A percentile compares a stretch with the other conserved stretches of the same genome.
Evolutionary conservation across 2,113 vertebrate species (phyloP).

Genomic region (Dicrurus megarhynchus): DNA sequence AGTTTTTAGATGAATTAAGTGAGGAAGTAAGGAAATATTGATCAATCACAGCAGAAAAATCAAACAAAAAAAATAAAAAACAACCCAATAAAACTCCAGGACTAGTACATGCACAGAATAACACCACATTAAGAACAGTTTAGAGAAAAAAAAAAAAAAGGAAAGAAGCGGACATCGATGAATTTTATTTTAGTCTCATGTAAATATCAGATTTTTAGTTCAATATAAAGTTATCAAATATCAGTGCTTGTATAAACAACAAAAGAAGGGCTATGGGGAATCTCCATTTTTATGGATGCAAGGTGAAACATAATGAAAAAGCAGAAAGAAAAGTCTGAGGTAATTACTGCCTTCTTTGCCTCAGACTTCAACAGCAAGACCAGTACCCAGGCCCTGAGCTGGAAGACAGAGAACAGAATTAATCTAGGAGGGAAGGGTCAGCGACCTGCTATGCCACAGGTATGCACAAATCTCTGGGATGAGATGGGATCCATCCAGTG

Average conservation of each 20-base stretch:
- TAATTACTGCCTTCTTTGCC: not conserved
- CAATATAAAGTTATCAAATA: not conserved
- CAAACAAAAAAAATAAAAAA: not conserved
- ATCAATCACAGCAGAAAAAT: not conserved
- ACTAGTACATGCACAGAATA: not conserved
- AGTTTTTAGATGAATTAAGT: not conserved
- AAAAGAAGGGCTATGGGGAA: not conserved
- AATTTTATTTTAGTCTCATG: not conserved
- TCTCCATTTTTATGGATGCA: not conserved
- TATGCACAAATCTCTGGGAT: not conserved
- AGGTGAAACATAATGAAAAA: not conserved
- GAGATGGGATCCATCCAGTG: not conserved
- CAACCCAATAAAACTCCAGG: not conserved
- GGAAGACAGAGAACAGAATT: not conserved
- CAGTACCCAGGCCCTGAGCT: not conserved
- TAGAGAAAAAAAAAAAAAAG: not conserved
- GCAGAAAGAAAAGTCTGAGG: not conserved
- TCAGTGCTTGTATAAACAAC: not conserved
- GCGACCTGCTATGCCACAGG: not conserved
- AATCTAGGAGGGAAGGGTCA: not conserved
- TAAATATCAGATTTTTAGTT: not conserved
- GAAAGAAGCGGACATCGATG: rapidly evolving
- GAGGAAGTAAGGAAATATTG: not conserved
- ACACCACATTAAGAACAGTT: not conserved
- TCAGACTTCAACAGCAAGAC: not conserved